Base-by-base conservation (phyloP, 2,888 invertebrate species). In the Chouioia cunea region DNA sequence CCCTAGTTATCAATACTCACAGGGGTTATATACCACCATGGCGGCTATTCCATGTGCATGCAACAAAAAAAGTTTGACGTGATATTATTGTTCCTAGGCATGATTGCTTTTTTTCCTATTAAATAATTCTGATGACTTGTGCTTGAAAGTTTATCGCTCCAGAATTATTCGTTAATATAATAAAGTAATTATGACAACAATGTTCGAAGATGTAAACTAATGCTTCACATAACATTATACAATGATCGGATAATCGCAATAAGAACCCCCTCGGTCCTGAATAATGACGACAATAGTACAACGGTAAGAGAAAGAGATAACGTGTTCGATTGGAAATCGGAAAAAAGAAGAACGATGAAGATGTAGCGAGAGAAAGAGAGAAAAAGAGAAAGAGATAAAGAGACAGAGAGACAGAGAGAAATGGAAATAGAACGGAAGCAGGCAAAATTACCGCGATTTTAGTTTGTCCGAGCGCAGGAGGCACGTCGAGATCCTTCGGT, bases 11-110 rank as follows among this genome's bases (percentile, higher is more conserved):
- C n/a, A 60, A 82, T 90, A 93, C 95, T 95, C 89, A 95, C 95
- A 86, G 95, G 94, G 86, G 93, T 93, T 2, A 36, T 36, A 87
- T 95, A 95, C 95, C 95, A 95, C 95, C 95, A 95, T 82, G 93
- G 91, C 85, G 95, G 95, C 95, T 95, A 86, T 80, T 79, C 80
- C 81, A 66, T 64, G 62, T 48, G 70, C 57, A 71, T 66, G 68
- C 48, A 72, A 68, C 58, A 47, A 67, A 47, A 64, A 70, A 70
- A 63, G 36, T 59, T 68, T 15, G 27, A 65, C 18, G 50, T 72
- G 58, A 65, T 60, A 60, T 72, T 65, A 62, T 70, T 52, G 27
- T 56, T 57, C 36, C 14, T 68, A 54, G 20, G 43, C 15, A 54
- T 59, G 56, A 66, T 59, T 64, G 20, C 4, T 22, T 44, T 68